phyloP scores from a whole-genome alignment of 2,797 vertebrate genomes.

The Champsocephalus gunnari region DNA sequence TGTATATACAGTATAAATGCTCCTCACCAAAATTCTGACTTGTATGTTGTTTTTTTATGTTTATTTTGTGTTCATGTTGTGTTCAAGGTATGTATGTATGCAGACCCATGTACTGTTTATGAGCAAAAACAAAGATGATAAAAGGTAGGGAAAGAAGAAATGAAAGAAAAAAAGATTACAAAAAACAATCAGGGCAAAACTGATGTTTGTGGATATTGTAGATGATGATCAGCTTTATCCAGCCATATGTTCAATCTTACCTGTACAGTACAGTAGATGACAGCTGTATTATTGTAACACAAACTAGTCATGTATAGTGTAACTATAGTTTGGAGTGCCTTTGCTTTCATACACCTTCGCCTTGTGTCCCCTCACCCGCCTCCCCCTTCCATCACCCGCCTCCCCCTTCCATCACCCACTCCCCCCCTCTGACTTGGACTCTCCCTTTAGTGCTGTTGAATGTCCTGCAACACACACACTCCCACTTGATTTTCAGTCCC shows the following conservation, averaged over 20 bases:
- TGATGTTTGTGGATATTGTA: constrained; percentile 94
- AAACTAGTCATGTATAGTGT: constrained; percentile 99
- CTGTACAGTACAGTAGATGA: constrained; percentile 99
- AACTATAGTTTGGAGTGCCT: constrained; percentile 99
- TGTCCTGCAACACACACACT: constrained; percentile 48
- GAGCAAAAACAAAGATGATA: constrained; percentile 92
- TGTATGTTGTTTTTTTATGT: constrained; percentile 87
- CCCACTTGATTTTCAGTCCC: background rate
- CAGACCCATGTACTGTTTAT: constrained; percentile 99
- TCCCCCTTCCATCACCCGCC: constrained; percentile 42
- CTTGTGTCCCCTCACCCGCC: constrained; percentile 77
- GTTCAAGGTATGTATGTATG: constrained; percentile 96
- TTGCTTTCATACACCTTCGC: constrained; percentile 94
- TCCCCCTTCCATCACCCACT: constrained; percentile 20
- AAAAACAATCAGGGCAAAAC: constrained; percentile 89
- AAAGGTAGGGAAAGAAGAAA: constrained; percentile 69
- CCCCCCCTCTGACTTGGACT: constrained; percentile 65
- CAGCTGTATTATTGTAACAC: constrained; percentile 98
- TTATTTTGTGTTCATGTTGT: constrained; percentile 74
- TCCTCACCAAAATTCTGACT: constrained; percentile 97
- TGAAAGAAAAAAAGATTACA: constrained; percentile 78
- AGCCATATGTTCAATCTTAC: constrained; percentile 98
- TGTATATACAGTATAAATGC: constrained; percentile 87
- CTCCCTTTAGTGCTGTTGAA: constrained; percentile 86
- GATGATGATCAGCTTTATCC: constrained; percentile 91